Evolutionary conservation across 1,140 invertebrate genomes (phyloP), one percentile per base, ranked within the genome.

Genomic region (Saxidomus purpurata): DNA sequence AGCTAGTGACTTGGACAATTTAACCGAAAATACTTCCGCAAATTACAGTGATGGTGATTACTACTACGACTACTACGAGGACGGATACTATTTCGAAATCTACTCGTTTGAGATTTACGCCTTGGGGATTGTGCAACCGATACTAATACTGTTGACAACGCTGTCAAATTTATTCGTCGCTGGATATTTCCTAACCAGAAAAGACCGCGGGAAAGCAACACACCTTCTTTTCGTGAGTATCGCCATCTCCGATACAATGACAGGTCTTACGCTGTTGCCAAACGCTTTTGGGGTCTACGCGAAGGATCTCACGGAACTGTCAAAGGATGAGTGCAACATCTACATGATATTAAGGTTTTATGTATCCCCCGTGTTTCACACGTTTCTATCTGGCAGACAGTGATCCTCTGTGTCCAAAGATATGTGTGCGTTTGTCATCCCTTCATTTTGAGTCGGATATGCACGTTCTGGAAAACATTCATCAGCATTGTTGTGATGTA

Each of bases 341-440:
- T 82, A 74, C 38, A 82, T 89, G 79, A 69, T 59, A 6, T 43
- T 71, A 38, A 34, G 79, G 52, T 28, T 89, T 9, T 89, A 89
- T 49, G 38, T 89, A 52, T 63, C 80, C 31, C 77, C n/a, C 0
- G 87, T 82, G 31, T 89, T 89, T 36, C 87, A 89, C 28, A 89
- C 22, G 79, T 82, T 17, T 89, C 87, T 2, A 49, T 89, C 22
- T 89, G 87, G 87, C 87, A 89, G 80, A 89, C 87, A 6, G 67
- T 89, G 4, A 11, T 83, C 1, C 67, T 89, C 3, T 38, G 87
- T 0, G 22, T 83, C 28, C 87, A 89, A 61, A 38, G 87, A 40
- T 89, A 89, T 47, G 36, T 82, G n/a, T 89, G 87, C 34, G 87
- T 89, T 40, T 89, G 77, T 59, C 87, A 89, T 82, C 87, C 87